Base-by-base conservation (phyloP, 2,888 invertebrate genomes). In the Cataglyphis cursor region DNA sequence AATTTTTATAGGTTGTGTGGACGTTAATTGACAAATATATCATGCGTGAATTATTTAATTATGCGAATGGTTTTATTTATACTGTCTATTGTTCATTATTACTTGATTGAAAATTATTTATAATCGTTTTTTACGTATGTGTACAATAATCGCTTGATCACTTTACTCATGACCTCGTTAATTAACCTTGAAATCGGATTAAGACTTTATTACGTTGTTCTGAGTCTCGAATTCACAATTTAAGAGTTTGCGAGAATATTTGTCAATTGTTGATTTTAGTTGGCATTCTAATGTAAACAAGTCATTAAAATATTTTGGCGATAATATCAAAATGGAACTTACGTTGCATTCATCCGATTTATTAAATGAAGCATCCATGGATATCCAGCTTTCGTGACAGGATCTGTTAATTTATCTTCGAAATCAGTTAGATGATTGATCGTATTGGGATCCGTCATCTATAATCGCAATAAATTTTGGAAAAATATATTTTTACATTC, bases 371-470 rank as follows among this genome's bases (percentile, higher is more conserved):
- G 81, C 0, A 93, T 83, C 92, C 94, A 93, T 12, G 93, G 89
- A 86, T 94, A 95, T 88, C 92, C 92, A 18, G 92, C 90, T 88
- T 95, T 95, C 9, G 94, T 92, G 54, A 93, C 84, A 0, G 94
- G 90, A 83, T 95, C 95, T 54, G 93, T 83, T 61, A 93, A 91
- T 65, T 93, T 93, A 72, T 94, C 88, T 54, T 93, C 91, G 86
- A 95, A 95, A 92, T 95, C 95, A 68, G 93, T 94, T 68, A 95
- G 88, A 90, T 96, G 95, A 86, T 95, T 93, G 31, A 95, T 80
- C 3, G 95, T 94, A 65, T 95, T 93, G 1, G 93, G 92, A 88
- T 95, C 92, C 4, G 94, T 94, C 64, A 95, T 84, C 91, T 95
- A 85, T 35, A 82, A 82, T 76, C 18, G 24, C 21, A 21, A 64